Base-by-base conservation (phyloP, 2,888 invertebrate species). In the Cotesia congregata region DNA sequence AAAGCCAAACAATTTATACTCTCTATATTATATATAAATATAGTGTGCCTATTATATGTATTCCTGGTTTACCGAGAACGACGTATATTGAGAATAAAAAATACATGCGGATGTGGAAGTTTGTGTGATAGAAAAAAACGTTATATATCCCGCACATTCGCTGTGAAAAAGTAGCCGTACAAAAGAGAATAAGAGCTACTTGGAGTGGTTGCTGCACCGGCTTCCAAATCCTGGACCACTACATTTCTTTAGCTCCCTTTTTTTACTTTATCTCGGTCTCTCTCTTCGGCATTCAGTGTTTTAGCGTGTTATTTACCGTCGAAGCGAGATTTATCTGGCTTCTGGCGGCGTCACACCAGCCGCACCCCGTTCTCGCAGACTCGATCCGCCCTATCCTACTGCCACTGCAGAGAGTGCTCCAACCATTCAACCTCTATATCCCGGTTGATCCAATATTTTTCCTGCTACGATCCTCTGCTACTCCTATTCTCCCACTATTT, bases 291-390 rank as follows among this genome's bases (percentile, higher is more conserved):
- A 80, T 82, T 82, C 80, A 80, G 77, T 80, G 79, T 79, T 81
- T 80, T 81, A 81, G 75, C 81, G 77, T 81, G 81, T 81, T 81
- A 81, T 81, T 81, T 81, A 81, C 80, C 79, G 80, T 80, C 81
- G 81, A 80, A 80, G 79, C 77, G 79, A 79, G 79, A 81, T 81
- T 81, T 81, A 81, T 81, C 78, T 80, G 78, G 78, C 78, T 79
- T 80, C 81, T 81, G 81, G 80, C 72, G 75, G 74, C 80, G 81
- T 81, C 81, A 81, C 79, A 75, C 40, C 69, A 78, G 77, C 79
- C 77, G 79, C 80, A 78, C 81, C 81, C 79, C 77, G 75, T 78
- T 79, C 59, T 74, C 74, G 38, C 65, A 59, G 59, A 60, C 40
- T 60, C 61, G 67, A 39, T 38, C 60, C 76, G 71, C 59, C 65